Conservation (phyloP, 2,797 vertebrate species). For the Chiloscyllium punctatum region DNA sequence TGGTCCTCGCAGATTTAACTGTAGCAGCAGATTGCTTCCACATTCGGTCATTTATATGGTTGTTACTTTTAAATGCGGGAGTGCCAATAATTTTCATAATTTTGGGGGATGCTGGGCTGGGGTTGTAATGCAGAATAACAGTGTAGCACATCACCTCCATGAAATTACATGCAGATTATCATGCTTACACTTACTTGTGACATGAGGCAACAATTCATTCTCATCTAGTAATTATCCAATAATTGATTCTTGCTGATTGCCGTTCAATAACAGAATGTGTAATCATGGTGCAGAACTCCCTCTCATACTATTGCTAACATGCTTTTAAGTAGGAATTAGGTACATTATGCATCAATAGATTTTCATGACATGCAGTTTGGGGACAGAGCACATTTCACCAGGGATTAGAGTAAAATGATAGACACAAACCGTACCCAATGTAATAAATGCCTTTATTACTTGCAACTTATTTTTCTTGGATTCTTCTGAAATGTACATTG, state of each 20-base stretch:
- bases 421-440: neutral
- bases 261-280: slow-evolving; percentile 21
- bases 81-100: neutral
- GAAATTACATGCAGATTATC: neutral
- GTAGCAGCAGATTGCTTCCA: neutral
- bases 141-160: no score
- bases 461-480: neutral
- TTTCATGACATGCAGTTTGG: slow-evolving; percentile 9
- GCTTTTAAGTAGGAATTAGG: neutral
- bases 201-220: neutral
- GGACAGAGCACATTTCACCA: neutral
- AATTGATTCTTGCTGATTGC: slow-evolving; percentile 34
- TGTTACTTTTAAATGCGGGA: neutral
- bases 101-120: neutral
- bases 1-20: no score
- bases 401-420: neutral
- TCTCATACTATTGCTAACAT: neutral
- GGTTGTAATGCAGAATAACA: neutral
- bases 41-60: neutral
- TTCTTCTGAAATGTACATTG: neutral
- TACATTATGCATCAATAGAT: neutral
- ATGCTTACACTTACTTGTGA: neutral
- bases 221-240: slow-evolving; percentile 10
- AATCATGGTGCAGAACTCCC: neutral
- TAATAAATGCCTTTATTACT: neutral